Evolutionary conservation across 2,888 invertebrate species (phyloP).

Genomic region (Tachina lurida): DNA sequence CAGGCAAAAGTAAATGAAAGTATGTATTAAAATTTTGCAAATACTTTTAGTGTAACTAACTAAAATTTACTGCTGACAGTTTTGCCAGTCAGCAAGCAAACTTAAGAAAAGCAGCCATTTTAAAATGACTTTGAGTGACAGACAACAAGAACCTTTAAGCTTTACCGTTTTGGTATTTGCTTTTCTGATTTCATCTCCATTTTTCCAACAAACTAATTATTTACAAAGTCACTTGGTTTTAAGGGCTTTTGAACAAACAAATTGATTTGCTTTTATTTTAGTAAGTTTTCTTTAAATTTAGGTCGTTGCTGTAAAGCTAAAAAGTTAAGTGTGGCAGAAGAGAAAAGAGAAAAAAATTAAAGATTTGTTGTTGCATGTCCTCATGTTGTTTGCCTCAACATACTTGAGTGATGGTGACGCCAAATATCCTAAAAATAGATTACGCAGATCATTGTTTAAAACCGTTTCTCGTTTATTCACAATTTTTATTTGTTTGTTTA

Average conservation of each 20-base stretch:
- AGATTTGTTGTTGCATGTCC: background rate
- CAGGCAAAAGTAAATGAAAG: slow-evolving; percentile 17
- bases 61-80: slow-evolving; percentile 47
- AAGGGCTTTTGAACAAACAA: slow-evolving; percentile 20
- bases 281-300: background rate
- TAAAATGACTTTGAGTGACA: slow-evolving; percentile 21
- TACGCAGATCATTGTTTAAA: slow-evolving; percentile 42
- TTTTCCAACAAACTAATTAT: slow-evolving; percentile 8
- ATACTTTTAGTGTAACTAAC: background rate
- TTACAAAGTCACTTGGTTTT: slow-evolving; percentile 11
- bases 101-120: background rate
- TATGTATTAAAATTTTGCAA: slow-evolving; percentile 14
- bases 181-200: background rate
- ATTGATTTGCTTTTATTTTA: slow-evolving; percentile 13
- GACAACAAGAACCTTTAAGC: background rate
- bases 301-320: slow-evolving; percentile 18
- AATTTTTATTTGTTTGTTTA: slow-evolving; percentile 1
- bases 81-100: background rate
- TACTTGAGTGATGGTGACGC: slow-evolving; percentile 57
- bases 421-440: slow-evolving; percentile 47
- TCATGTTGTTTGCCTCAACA: slow-evolving; percentile 37
- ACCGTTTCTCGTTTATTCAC: background rate
- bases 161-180: background rate
- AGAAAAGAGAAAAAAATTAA: background rate
- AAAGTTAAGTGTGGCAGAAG: background rate